Base-by-base conservation (phyloP, 2,888 invertebrate genomes). In the Chloroclysta siterata region DNA sequence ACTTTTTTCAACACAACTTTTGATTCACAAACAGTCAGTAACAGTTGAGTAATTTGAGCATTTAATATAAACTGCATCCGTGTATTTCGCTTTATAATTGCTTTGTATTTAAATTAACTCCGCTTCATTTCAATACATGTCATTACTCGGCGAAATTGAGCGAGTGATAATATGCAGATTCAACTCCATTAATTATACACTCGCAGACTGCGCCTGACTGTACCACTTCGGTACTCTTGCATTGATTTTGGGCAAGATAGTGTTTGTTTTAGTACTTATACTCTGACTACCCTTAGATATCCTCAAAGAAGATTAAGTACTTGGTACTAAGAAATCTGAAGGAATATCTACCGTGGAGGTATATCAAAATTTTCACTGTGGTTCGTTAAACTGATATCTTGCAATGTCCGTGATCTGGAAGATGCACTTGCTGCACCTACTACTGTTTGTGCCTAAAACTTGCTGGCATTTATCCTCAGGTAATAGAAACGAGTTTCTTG, bases 81-180 rank as follows among this genome's bases (percentile, higher is more conserved):
- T 10, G 17, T 11, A 46, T 46, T 46, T 15, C 7, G 8, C 17
- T 15, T 44, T 4, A 17, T 46, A 44, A 44, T 46, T 17, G 46
- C 46, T 4, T 46, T 10, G 17, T 46, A 39, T 46, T 17, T 15
- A 46, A 46, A 17, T 46, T 46, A 46, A 50, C 29, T 14, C 29
- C 15, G 39, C 36, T 56, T 6, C 44, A 59, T 60, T 60, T 60
- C 28, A 60, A 55, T 52, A 50, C 65, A 71, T 78, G 76, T 78
- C 78, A 79, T 79, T 39, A 81, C 47, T 44, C 42, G 15, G 81
- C 82, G 81, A 78, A 85, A 87, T 84, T 82, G 81, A 69, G 81
- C 81, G 77, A 82, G 79, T 82, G 82, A 84, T 86, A 84, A 82
- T 82, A 88, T 89, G 89, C 77, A 85, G 87, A 88, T 64, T 89